These are phyloP conservation scores for Meleagris gallopavo DNA, from an alignment of 2,113 vertebrate genomes.

Conservation along the genomic window DNA sequence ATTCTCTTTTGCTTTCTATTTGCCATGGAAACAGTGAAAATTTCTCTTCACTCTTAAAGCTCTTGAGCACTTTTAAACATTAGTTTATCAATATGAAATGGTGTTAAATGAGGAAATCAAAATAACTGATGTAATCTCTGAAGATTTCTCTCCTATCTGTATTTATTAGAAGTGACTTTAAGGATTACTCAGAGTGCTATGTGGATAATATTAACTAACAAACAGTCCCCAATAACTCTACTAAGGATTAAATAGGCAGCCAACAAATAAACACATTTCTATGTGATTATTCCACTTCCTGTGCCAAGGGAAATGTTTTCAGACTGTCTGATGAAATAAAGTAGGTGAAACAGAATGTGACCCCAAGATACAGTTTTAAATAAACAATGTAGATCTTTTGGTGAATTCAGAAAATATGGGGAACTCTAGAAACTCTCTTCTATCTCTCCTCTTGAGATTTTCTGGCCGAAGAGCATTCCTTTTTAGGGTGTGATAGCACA, in stretches of 20 bases:
- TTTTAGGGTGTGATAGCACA: background rate
- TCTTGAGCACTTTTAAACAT: background rate
- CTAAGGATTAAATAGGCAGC: background rate
- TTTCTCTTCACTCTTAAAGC: background rate
- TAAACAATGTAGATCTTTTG: background rate
- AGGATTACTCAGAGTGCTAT: background rate
- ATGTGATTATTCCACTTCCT: background rate
- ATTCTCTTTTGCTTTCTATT: conserved; percentile 6
- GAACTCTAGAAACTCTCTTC: background rate
- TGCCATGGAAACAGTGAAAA: background rate
- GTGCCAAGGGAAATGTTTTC: background rate
- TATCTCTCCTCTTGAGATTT: background rate
- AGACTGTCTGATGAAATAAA: background rate
- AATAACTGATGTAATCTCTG: background rate
- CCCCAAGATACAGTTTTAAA: background rate
- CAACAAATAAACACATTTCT: background rate
- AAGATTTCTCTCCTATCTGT: background rate
- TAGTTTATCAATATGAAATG: background rate
- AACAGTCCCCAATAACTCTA: background rate
- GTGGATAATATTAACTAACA: background rate
- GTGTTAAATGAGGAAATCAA: background rate
- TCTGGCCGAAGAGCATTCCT: background rate
- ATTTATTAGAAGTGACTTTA: background rate
- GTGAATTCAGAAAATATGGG: background rate
- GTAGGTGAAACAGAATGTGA: background rate